phyloP scores from a whole-genome alignment of 2,797 vertebrate species.

The Lepus oiostolus region DNA sequence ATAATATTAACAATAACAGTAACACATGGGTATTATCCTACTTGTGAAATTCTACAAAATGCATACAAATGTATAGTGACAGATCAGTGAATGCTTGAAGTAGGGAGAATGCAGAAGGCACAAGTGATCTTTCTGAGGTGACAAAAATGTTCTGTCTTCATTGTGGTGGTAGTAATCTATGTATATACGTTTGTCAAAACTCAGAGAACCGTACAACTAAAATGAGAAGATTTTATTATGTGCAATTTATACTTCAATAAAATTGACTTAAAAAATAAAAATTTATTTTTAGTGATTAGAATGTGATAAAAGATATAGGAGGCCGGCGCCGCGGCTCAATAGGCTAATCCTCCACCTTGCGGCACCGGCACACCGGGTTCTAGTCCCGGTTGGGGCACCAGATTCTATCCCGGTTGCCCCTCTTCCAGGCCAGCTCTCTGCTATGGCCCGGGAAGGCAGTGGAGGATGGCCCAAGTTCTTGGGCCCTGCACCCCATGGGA shows the following conservation, averaged over 20 bases:
- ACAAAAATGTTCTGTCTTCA: not conserved
- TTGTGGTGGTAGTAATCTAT: not conserved
- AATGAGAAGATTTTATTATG: not conserved
- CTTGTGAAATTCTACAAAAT: not conserved
- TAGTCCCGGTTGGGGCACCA: no score
- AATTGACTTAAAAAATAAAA: not conserved
- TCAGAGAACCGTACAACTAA: not conserved
- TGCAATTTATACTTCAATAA: not conserved
- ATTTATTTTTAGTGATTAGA: not conserved
- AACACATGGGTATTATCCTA: not conserved
- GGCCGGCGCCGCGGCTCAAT: no score
- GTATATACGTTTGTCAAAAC: not conserved
- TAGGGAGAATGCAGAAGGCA: not conserved
- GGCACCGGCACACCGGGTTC: no score
- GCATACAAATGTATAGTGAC: not conserved
- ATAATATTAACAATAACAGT: not conserved
- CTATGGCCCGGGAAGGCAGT: no score
- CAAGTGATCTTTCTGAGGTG: not conserved
- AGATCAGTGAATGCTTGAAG: not conserved
- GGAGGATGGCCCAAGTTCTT: no score
- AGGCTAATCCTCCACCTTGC: no score
- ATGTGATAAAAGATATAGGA: not conserved
- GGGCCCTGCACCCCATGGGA: no score
- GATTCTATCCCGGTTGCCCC: no score
- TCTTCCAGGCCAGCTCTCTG: no score